phyloP scores from a whole-genome alignment of 2,888 invertebrate species.

The Scaptomyza reducta region DNA sequence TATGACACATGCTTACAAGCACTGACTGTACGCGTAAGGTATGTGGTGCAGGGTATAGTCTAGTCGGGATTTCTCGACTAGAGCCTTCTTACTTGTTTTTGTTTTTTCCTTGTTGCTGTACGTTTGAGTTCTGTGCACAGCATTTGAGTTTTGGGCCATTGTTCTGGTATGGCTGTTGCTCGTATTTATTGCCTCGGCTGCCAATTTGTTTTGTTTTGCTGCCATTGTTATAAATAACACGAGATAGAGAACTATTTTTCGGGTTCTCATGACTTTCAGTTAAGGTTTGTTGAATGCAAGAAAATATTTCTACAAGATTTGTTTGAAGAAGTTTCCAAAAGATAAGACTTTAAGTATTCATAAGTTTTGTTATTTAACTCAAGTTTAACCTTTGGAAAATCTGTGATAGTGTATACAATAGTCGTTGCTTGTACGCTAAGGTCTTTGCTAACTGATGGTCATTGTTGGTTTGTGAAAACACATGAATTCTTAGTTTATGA shows the following conservation, averaged over 20 bases:
- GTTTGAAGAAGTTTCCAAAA: neutral
- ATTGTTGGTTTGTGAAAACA: slow-evolving; percentile 43
- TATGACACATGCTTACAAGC: too few relatives aligned
- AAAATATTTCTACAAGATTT: neutral
- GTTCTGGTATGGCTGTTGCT: slow-evolving; percentile 63
- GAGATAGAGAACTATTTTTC: neutral
- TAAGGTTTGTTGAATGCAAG: neutral
- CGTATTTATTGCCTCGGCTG: slow-evolving; percentile 74
- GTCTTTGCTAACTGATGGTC: slow-evolving; percentile 21
- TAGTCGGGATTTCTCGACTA: too few relatives aligned
- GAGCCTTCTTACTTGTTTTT: slow-evolving; percentile 31
- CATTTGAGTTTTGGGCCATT: slow-evolving; percentile 41
- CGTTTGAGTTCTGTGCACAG: slow-evolving; percentile 15
- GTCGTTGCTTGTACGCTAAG: neutral
- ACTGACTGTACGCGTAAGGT: too few relatives aligned
- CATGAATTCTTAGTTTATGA: slow-evolving; percentile 78
- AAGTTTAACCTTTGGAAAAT: neutral
- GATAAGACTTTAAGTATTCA: neutral
- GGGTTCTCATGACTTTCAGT: neutral
- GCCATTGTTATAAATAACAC: slow-evolving; percentile 51
- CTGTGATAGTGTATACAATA: slow-evolving; percentile 16
- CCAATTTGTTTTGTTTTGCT: slow-evolving; percentile 73
- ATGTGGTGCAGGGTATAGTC: too few relatives aligned
- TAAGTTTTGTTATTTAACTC: neutral
- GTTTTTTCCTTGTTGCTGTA: slow-evolving; percentile 18